Base-by-base conservation (phyloP, 1,140 invertebrate genomes). In the Heliconius hewitsoni region DNA sequence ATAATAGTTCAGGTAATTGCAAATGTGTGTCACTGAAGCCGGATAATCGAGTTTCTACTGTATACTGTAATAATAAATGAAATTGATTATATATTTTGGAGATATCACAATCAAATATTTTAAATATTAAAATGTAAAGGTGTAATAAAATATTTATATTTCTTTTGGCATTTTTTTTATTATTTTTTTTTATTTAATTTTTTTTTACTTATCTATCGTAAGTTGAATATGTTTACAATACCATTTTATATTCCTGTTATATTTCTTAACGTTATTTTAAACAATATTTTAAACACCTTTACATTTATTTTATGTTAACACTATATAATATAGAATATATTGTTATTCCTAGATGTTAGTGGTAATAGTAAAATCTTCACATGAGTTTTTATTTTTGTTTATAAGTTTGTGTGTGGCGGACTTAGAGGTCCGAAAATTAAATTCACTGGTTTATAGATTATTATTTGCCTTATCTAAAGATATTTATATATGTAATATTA, bases 371-470 rank as follows among this genome's bases (percentile, higher is more conserved):
- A 66, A 66, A 66, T 66, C n/a, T 66, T 66, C 60, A 66, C 60
- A 66, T 13, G 23, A 66, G 60, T 66, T 66, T 66, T 66, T 0
- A 66, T 66, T 66, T 66, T 66, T 23, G 60, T 66, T 66, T 66
- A 60, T 60, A 66, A 66, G 60, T 66, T 23, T 66, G 60, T 73
- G 57, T 52, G 18, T 81, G 81, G 66, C 74, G 74, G 76, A 66
- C 23, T 66, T 66, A 66, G 60, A 30, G 13, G 23, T 66, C 23
- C 11, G 23, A 30, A 30, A 27, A 66, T 27, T 1, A 66, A 60
- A 9, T 27, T 27, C 23, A 66, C 23, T 27, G 60, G 60, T 66
- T 27, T 66, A 66, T 66, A 66, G 60, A 27, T 66, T 23, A 23
- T 66, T 30, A 66, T 66, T 66, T 66, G 60, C 60, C 23, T 66